Evolutionary conservation across 2,797 vertebrate genomes (phyloP), one percentile per base, ranked within the genome.

Genomic region (Ctenochaetus hawaiiensis): DNA sequence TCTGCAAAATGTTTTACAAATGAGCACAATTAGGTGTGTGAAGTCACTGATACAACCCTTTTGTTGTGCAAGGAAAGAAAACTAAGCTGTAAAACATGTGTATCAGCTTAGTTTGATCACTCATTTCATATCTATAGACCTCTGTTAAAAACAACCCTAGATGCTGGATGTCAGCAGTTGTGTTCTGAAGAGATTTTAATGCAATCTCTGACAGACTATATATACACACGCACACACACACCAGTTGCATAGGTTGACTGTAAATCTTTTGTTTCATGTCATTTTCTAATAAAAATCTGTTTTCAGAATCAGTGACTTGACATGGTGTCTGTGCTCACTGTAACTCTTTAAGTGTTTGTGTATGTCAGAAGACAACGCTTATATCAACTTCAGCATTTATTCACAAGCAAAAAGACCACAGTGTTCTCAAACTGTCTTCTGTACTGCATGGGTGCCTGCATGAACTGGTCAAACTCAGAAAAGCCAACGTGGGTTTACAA

Each of bases 371-470:
- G 52, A 92, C 57, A 43, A 85, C 43, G 0, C 64, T 66, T 39
- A 13, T 30, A 48, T 89, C 67, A 87, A 78, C 76, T 88, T 92
- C 58, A 88, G 65, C 82, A 86, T 94, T 94, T 94, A 95, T 93
- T 95, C 90, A 92, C 88, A 93, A 92, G 81, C 84, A 93, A 83
- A 87, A 78, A 81, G 74, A 89, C 72, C 84, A 90, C 84, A 87
- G 71, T 75, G 87, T 82, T 75, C 61, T 80, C 77, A 88, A 71
- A 82, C 82, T 79, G 84, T 80, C 69, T 85, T 67, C 80, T 63
- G 65, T 64, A 58, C 79, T 76, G 71, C 61, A 72, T 59, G 53
- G 78, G 78, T 65, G 74, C 60, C 30, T 34, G 30, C 30, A 7
- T 34, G 30, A 34, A 34, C 81, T 82, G 54, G 58, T 78, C 72